A percentile compares a stretch with the other conserved stretches of the same genome.
phyloP scores from a whole-genome alignment of 2,113 vertebrate species.

The Camelus bactrianus region DNA sequence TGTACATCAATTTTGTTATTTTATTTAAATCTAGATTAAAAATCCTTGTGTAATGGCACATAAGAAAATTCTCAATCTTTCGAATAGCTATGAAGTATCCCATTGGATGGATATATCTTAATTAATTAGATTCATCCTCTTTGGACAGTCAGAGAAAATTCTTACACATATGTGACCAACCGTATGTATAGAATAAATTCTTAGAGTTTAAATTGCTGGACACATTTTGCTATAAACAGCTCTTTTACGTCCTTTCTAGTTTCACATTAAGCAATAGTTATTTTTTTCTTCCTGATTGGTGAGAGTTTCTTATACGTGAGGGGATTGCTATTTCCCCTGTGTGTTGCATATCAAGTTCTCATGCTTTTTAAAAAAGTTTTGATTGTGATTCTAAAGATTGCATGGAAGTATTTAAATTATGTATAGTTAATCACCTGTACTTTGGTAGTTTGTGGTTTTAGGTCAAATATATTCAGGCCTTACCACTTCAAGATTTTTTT shows the following conservation, averaged over 20 bases:
- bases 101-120: background rate
- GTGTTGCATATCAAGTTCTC: background rate
- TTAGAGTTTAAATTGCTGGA: background rate
- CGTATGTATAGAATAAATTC: background rate
- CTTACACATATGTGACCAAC: background rate
- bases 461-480: background rate
- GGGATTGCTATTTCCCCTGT: background rate
- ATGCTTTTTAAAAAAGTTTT: background rate
- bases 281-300: background rate
- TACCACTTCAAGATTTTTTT: background rate
- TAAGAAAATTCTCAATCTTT: slow-evolving; percentile 5
- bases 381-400: background rate
- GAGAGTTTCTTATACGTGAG: background rate
- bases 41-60: background rate
- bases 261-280: background rate
- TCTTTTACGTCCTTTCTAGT: background rate
- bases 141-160: background rate
- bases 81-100: background rate
- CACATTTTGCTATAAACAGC: background rate
- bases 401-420: background rate
- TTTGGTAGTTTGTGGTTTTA: background rate
- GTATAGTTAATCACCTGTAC: background rate
- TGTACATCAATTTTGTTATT: background rate
- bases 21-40: background rate
- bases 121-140: background rate